Conservation (phyloP, 2,113 vertebrate species). For the Caretta caretta region DNA sequence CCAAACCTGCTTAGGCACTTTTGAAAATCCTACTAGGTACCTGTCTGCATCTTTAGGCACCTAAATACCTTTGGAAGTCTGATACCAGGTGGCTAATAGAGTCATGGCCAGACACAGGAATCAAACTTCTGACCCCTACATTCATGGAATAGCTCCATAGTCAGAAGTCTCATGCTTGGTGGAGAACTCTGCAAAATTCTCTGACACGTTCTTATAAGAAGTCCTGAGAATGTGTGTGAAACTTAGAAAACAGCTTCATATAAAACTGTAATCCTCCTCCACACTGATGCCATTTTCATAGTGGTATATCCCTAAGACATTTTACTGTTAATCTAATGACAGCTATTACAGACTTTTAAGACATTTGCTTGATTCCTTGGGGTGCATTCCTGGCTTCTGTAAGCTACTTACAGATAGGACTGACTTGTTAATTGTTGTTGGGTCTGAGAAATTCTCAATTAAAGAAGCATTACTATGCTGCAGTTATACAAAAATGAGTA, state of each 20-base stretch:
- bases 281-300: not conserved
- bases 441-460: not conserved
- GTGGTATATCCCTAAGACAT: not conserved
- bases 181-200: not conserved
- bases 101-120: not conserved
- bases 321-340: not conserved
- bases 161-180: not conserved
- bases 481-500: not conserved
- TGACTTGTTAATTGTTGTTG: too few species aligned
- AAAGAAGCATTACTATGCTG: not conserved
- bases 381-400: not conserved
- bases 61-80: not conserved
- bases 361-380: not conserved
- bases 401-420: not conserved
- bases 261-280: not conserved
- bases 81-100: not conserved
- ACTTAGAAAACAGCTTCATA: not conserved
- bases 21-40: not conserved
- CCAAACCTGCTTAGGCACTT: not conserved
- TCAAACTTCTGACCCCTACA: not conserved
- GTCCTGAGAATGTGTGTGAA: too few species aligned
- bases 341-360: not conserved
- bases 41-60: not conserved
- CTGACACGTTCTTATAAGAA: too few species aligned
- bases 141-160: not conserved